phyloP scores from a whole-genome alignment of 92 coral and sea anemone species.

The Scolanthus callimorphus region DNA sequence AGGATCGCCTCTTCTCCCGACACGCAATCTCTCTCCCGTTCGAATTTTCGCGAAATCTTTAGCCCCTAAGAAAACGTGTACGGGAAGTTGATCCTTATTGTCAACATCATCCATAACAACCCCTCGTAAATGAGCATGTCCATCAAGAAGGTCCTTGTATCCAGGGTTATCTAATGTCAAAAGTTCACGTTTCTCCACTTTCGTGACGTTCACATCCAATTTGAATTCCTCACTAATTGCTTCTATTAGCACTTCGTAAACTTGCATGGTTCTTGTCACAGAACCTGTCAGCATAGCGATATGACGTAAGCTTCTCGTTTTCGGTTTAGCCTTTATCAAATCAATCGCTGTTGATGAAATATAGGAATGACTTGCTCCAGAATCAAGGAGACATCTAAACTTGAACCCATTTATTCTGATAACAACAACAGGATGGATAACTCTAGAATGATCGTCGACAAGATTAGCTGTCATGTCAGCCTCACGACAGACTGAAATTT shows the following conservation, averaged over 20 bases:
- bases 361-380: constrained; percentile 67
- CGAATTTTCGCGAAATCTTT: too few species aligned
- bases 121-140: constrained; percentile 40
- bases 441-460: constrained; percentile 29
- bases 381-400: constrained; percentile 59
- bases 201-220: too few species aligned
- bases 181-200: too few species aligned
- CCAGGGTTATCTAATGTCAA: constrained; percentile 51
- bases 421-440: too few species aligned
- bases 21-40: too few species aligned
- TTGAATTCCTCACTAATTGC: constrained; percentile 27
- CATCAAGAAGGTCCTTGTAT: constrained; percentile 32
- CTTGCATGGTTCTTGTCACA: constrained; percentile 51
- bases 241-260: constrained; percentile 35
- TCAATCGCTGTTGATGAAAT: constrained; percentile 55
- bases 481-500: constrained; percentile 8
- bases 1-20: too few species aligned
- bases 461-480: constrained; percentile 59
- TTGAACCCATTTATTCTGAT: constrained; percentile 45
- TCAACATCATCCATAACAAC: constrained; percentile 58
- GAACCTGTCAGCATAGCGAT: too few species aligned
- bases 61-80: too few species aligned
- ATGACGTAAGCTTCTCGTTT: too few species aligned
- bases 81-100: too few species aligned
- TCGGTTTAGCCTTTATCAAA: constrained; percentile 48